Evolutionary conservation across 2,797 vertebrate genomes (phyloP).

Genomic region (Numenius phaeopus): DNA sequence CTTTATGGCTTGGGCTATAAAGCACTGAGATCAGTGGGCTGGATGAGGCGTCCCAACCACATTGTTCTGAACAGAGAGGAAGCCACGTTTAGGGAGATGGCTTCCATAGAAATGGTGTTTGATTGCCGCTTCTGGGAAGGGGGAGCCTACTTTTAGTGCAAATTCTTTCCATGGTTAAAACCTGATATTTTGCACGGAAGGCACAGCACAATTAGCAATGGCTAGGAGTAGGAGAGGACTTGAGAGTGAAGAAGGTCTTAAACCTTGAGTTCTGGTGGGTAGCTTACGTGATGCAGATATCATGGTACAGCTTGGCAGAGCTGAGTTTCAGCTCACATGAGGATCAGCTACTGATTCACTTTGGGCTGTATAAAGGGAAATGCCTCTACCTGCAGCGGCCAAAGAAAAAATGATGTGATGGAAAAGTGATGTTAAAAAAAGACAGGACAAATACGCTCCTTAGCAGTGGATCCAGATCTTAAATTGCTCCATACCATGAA

Average conservation of each 20-base stretch:
- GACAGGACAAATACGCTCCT: not conserved
- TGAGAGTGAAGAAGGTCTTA: not conserved
- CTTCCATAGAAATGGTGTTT: not conserved
- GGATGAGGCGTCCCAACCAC: not conserved
- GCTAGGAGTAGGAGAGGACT: not conserved
- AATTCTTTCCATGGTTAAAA: not conserved
- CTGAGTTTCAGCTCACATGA: not conserved
- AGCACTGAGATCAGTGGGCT: not conserved
- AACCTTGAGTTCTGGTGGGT: not conserved
- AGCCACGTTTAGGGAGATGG: not conserved
- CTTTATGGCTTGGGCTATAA: not conserved
- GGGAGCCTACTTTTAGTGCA: not conserved
- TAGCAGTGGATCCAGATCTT: not conserved
- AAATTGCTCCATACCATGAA: not conserved
- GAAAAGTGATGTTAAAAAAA: not conserved
- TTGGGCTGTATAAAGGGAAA: not conserved
- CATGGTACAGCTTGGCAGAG: not conserved
- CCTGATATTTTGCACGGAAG: not conserved
- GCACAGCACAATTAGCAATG: not conserved
- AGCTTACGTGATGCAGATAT: not conserved
- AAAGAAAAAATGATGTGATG: not conserved
- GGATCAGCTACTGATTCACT: not conserved
- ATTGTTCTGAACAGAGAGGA: not conserved
- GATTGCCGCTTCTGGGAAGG: not conserved
- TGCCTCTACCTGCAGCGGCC: not conserved